Base-by-base conservation (phyloP, 53 echinoderm and acorn worm species). In the Astropecten irregularis region DNA sequence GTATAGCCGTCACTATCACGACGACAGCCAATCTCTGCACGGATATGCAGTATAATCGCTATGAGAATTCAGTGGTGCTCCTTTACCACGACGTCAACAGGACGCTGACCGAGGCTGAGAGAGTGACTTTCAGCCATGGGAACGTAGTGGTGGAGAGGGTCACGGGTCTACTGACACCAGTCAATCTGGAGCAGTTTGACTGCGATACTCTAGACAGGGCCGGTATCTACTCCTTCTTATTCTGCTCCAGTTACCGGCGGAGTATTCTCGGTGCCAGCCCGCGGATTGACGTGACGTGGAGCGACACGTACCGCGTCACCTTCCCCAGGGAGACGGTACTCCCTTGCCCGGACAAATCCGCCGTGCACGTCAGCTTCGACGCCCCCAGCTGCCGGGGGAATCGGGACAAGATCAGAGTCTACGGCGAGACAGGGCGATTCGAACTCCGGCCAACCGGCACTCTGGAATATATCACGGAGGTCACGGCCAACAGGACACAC, bases 121-220 rank as follows among this genome's bases (percentile, higher is more conserved):
- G 13, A 32, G 66, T 88, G 8, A 71, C 66, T 1, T 48, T 77
- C 49, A 46, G 55, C 6, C 83, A 83, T 23, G 90, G 87, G 39
- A 49, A 36, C 15, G 54, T 89, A 7, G 82, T 67, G 13, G 58
- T 3, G 4, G 77, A 89, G 42, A 63, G 76, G 25, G 59, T 49
- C 14, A 68, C 71, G 3, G 74, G 74, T 1, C 3, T 13, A 22
- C 57, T 55, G 15, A 40, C 55, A 4, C 0, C 74, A 14, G 13
- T 37, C 5, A 8, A 6, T 4, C 35, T 27, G 74, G 74, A 57
- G 35, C 77, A 69, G 23, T 87, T 90, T 33, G 84, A 83, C 38
- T 93, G 93, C 57, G 69, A 50, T n/a, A 40, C 79, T 18, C 40
- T 90, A 20, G 93, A 93, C 84, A 87, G 83, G 23, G 90, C 90